Percentiles rank a stretch among this genome's conserved stretches.
Evolutionary conservation across 1,140 invertebrate genomes (phyloP).

Genomic region (Scaptomyza montana): DNA sequence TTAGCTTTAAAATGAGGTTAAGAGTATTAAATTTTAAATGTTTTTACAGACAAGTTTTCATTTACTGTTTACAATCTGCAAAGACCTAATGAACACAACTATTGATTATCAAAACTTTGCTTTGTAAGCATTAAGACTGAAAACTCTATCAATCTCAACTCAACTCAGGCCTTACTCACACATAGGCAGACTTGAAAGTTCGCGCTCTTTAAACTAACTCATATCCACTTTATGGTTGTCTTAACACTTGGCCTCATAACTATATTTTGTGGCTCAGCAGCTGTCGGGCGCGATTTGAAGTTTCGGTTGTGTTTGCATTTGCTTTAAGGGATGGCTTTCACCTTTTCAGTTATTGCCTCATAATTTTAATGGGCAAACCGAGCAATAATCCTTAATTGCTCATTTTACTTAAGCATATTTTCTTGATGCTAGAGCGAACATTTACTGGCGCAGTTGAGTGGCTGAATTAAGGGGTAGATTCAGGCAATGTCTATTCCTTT

Average conservation of each 20-base stretch:
- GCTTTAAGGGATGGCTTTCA: constrained; percentile 21
- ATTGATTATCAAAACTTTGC: neutral
- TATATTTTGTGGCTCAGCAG: constrained; percentile 26
- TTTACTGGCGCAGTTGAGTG: neutral
- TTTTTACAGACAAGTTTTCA: too few relatives aligned
- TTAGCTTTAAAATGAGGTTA: neutral
- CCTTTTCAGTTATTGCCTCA: constrained; percentile 50
- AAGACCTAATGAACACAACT: neutral
- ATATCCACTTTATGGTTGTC: constrained; percentile 23
- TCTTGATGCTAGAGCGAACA: constrained; percentile 40
- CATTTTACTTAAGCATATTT: constrained; percentile 79
- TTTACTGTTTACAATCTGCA: too few relatives aligned
- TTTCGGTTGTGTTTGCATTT: constrained; percentile 8
- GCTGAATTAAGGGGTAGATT: neutral
- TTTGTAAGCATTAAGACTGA: neutral
- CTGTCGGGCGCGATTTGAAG: constrained; percentile 42
- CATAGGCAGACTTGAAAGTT: neutral
- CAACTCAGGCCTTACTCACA: neutral
- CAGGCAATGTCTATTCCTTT: constrained; percentile 33
- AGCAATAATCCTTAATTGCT: constrained; percentile 82
- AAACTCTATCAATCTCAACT: neutral
- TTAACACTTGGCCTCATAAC: constrained; percentile 14
- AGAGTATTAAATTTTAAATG: too few relatives aligned
- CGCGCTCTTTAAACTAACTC: neutral
- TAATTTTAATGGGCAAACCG: constrained; percentile 74